Conservation (phyloP, 2,113 vertebrate genomes). For the Lophotis ruficrista region DNA sequence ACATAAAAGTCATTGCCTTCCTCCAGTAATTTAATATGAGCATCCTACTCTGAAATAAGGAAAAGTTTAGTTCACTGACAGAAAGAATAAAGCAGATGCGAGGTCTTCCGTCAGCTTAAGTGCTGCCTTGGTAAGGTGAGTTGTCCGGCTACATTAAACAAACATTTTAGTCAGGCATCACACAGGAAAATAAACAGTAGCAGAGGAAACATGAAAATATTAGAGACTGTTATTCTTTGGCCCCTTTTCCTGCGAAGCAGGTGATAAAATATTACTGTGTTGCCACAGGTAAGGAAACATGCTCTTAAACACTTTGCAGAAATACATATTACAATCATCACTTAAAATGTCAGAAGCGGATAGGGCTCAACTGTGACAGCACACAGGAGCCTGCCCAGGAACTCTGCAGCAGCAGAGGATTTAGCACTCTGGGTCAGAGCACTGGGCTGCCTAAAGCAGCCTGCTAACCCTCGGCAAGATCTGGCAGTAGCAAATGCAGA, state of each 20-base stretch:
- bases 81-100: constrained; percentile 64
- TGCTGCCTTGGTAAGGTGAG: constrained; percentile 55
- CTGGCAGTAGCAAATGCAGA: background rate
- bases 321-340: constrained; percentile 67
- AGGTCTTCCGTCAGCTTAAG: constrained; percentile 59
- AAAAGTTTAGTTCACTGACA: constrained; percentile 62
- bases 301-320: constrained; percentile 68
- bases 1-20: constrained; percentile 55
- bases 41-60: constrained; percentile 54
- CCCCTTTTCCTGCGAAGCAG: constrained; percentile 62
- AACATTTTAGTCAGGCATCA: constrained; percentile 71
- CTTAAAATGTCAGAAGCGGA: constrained; percentile 57
- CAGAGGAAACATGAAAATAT: constrained; percentile 72
- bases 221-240: constrained; percentile 68
- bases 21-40: constrained; percentile 50
- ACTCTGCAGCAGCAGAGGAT: background rate
- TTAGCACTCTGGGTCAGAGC: background rate
- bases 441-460: background rate
- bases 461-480: background rate
- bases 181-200: constrained; percentile 77
- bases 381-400: background rate
- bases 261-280: constrained; percentile 74
- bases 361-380: background rate
- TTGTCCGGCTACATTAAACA: constrained; percentile 65
- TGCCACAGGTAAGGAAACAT: constrained; percentile 72